These are phyloP conservation scores for Drosophila malerkotliana DNA, from an alignment of 1,140 invertebrate genomes.

Conservation along the genomic window DNA sequence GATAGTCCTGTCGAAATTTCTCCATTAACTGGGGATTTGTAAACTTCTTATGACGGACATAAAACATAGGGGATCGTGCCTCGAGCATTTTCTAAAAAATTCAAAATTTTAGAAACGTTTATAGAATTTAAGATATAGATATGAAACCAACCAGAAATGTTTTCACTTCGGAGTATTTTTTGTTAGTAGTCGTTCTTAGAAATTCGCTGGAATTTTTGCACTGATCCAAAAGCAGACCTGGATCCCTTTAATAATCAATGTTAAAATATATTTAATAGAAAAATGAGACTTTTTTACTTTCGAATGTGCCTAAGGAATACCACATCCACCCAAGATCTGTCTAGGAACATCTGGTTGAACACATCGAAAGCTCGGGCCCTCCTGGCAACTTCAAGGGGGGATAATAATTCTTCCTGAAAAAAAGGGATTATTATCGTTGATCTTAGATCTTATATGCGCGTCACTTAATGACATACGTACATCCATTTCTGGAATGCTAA, in stretches of 20 bases:
- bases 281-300: constrained; percentile 14
- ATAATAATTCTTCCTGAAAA: constrained; percentile 53
- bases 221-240: constrained; percentile 58
- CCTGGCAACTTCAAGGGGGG: constrained; percentile 66
- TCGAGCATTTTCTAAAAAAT: constrained; percentile 74
- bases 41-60: constrained; percentile 52
- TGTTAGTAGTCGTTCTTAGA: constrained; percentile 24
- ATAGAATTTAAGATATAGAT: background rate
- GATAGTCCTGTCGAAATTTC: constrained; percentile 50
- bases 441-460: background rate
- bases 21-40: constrained; percentile 49
- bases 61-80: constrained; percentile 69
- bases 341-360: constrained; percentile 71
- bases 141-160: constrained; percentile 45
- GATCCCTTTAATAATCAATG: constrained; percentile 34
- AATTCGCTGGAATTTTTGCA: constrained; percentile 45
- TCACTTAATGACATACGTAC: background rate
- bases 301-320: constrained; percentile 65
- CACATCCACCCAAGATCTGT: constrained; percentile 71
- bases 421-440: background rate
- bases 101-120: background rate
- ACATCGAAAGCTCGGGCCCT: constrained; percentile 63
- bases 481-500: constrained; percentile 66
- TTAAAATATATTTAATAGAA: background rate
- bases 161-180: constrained; percentile 56